Evolutionary conservation across 2,888 invertebrate genomes (phyloP), one percentile per base, ranked within the genome.

Genomic region (Euphydryas editha): DNA sequence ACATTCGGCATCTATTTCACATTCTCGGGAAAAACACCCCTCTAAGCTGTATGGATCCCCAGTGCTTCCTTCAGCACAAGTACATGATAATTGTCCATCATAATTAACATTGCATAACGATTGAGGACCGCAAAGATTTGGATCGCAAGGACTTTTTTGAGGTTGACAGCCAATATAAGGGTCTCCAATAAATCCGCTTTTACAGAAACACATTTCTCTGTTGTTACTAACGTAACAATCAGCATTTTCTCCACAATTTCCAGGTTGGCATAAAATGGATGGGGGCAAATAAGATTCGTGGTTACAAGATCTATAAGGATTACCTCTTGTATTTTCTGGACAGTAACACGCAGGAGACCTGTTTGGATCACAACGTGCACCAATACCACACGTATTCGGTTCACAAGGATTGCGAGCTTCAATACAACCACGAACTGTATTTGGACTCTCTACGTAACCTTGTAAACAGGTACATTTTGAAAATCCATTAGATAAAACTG

Each of bases 381-480:
- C 95, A 24, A 88, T 84, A 21, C 97, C 97, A 77, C 97, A 97
- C 7, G 95, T 96, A 79, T 96, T 97, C 1, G 97, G 96, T 78
- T 96, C 95, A 77, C 98, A 98, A 8, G 96, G 96, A 83, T 97
- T 96, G 65, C 94, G 93, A 69, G 95, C 95, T 82, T 96, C 95
- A 7, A 97, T 91, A 76, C 98, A 98, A 51, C 97, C 98, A 80
- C 97, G 93, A 49, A 98, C 95, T 0, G 98, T 98, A 78, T 98
- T 97, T 0, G 97, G 97, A 83, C 96, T 97, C 88, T 97, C 98
- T 44, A 97, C 94, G 82, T 95, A 97, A 18, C 97, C 97, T 55
- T 95, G 94, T 66, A 96, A 87, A 80, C 98, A 98, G 21, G 97
- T 97, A 79, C 98, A 98, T 88, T 97, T 97, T 0, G 97, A 95